phyloP scores from a whole-genome alignment of 2,888 invertebrate genomes.

The Osedax frankpressi region DNA sequence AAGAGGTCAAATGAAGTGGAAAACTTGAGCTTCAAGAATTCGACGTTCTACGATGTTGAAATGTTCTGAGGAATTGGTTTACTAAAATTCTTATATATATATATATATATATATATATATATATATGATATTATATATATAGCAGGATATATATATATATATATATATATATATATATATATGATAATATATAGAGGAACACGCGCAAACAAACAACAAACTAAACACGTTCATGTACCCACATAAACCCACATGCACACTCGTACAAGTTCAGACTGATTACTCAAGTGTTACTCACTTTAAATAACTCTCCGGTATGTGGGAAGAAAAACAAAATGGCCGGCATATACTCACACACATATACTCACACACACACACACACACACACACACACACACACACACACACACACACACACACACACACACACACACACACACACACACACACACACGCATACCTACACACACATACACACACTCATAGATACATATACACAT shows the following conservation, averaged over 20 bases:
- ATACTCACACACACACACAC: too few relatives aligned
- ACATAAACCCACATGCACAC: neutral
- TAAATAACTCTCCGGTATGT: too few relatives aligned
- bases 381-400: neutral
- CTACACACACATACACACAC: too few relatives aligned
- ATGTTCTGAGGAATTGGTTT: too few relatives aligned
- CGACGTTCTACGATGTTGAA: too few relatives aligned
- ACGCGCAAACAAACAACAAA: too few relatives aligned
- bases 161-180: neutral
- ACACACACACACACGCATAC: slow-evolving; percentile 8
- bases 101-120: neutral
- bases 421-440: slow-evolving; percentile 8
- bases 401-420: slow-evolving; percentile 3
- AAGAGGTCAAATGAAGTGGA: too few relatives aligned
- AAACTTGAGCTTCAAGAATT: too few relatives aligned
- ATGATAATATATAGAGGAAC: neutral
- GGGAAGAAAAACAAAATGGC: too few relatives aligned
- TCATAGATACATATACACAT: slow-evolving; percentile 1
- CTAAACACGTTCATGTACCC: neutral
- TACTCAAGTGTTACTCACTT: too few relatives aligned
- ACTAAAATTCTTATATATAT: neutral
- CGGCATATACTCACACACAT: neutral
- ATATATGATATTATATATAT: neutral
- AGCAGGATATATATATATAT: neutral
- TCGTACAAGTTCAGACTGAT: too few relatives aligned